These are phyloP conservation scores for Periphyllus acericola DNA, from an alignment of 2,888 invertebrate genomes.

Conservation along the genomic window DNA sequence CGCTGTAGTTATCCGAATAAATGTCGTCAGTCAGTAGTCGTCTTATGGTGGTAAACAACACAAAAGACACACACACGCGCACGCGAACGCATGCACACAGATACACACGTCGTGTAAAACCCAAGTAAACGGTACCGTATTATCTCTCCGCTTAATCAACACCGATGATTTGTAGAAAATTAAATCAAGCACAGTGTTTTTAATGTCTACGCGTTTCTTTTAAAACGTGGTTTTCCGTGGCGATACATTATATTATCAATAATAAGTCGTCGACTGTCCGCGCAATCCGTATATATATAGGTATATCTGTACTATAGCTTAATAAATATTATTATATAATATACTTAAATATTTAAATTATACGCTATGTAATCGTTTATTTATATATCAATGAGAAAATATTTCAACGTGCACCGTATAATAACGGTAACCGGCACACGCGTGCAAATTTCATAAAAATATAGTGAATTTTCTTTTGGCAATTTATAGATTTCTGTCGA, in stretches of 20 bases:
- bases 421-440: not conserved
- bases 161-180: not conserved
- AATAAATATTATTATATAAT: too few species aligned
- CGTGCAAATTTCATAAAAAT: not conserved
- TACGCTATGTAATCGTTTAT: not conserved
- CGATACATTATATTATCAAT: not conserved
- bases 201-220: not conserved
- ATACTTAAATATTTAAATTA: not conserved
- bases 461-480: not conserved
- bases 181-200: not conserved
- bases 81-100: not conserved
- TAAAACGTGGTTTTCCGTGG: not conserved
- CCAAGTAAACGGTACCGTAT: not conserved
- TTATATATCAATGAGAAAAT: too few species aligned
- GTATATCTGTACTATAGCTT: too few species aligned
- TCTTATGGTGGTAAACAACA: not conserved
- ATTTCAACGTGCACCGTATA: too few species aligned
- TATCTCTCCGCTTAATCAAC: not conserved
- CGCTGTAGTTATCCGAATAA: too few species aligned
- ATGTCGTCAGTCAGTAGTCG: not conserved
- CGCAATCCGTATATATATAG: too few species aligned
- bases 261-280: not conserved
- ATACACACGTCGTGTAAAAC: not conserved
- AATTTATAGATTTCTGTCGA: constrained; percentile 80
- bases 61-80: not conserved